Evolutionary conservation across 2,113 vertebrate species (phyloP), one percentile per base, ranked within the genome.

Genomic region (Micronycteris hirsuta): DNA sequence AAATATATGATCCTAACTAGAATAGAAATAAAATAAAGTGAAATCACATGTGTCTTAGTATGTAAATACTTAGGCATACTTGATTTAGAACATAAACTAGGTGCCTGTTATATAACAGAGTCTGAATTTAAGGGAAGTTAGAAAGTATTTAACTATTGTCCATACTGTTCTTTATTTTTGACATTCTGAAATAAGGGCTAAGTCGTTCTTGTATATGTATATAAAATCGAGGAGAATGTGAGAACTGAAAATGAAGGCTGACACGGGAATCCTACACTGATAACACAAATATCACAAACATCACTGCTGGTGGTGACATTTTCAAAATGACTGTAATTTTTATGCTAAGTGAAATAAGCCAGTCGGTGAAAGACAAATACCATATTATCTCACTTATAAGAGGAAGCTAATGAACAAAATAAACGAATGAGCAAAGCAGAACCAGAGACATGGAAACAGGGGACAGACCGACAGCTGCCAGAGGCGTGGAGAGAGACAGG

Each of bases 121-220:
- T 58, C 68, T 54, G 43, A 54, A 49, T 74, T 84, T 82, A 89
- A 74, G 33, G 67, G 26, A 91, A 68, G 74, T 36, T 12, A 91
- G 56, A 63, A 19, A 80, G 63, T 82, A 89, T 81, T 94, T 84
- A 86, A 92, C 43, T 43, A n/a, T 6, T 87, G 70, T 92, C 95
- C 95, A 86, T 67, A 78, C 26, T 33, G 56, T 82, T 90, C 22
- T 76, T 94, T 93, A 91, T 87, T 96, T 95, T 77, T 94, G 94
- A 92, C 81, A 92, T 90, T 96, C 81, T 92, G 58, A 95, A 97
- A 86, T 92, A 94, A 95, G 36, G 20, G 26, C 49, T 96, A 86
- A 89, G 68, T 56, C 65, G 49, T 20, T 93, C 95, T 92, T 89
- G 81, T 85, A 81, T 41, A 68, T 71, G 84, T 7, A 65, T 54